These are phyloP conservation scores for Xestia c-nigrum DNA, from an alignment of 2,888 invertebrate species.

Conservation along the genomic window DNA sequence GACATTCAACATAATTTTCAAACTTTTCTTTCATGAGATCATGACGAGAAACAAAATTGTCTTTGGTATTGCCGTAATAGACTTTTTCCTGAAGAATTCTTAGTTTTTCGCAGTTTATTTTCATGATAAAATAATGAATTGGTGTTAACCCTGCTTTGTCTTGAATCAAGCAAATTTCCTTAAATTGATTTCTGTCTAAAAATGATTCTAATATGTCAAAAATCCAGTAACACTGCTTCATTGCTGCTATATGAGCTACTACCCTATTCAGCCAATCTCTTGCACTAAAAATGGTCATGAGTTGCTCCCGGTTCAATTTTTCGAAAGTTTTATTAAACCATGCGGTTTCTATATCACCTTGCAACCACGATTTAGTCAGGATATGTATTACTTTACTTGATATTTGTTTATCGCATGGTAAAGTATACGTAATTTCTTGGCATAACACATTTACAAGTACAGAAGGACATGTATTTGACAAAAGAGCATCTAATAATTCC, in stretches of 20 bases:
- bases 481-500: conserved; percentile 11
- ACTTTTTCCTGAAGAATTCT: conserved; percentile 20
- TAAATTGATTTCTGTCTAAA: conserved; percentile 20
- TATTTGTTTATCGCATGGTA: background rate
- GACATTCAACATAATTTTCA: background rate
- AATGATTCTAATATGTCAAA: conserved; percentile 25
- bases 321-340: conserved; percentile 20
- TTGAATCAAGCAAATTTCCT: conserved; percentile 11
- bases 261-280: conserved; percentile 19
- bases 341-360: background rate
- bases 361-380: conserved; percentile 4
- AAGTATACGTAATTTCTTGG: background rate
- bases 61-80: background rate
- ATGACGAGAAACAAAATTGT: background rate
- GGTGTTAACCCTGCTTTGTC: conserved; percentile 19
- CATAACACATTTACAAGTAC: conserved; percentile 24
- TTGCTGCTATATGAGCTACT: conserved; percentile 23
- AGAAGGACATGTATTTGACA: conserved; percentile 7
- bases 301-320: conserved; percentile 19
- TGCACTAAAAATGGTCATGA: conserved; percentile 20
- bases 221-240: conserved; percentile 6
- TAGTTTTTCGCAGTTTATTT: conserved; percentile 1
- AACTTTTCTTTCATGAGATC: background rate
- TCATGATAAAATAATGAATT: conserved; percentile 25
- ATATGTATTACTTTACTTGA: conserved; percentile 14